Evolutionary conservation across 2,888 invertebrate genomes (phyloP), one percentile per base, ranked within the genome.

Genomic region (Synergus itoensis): DNA sequence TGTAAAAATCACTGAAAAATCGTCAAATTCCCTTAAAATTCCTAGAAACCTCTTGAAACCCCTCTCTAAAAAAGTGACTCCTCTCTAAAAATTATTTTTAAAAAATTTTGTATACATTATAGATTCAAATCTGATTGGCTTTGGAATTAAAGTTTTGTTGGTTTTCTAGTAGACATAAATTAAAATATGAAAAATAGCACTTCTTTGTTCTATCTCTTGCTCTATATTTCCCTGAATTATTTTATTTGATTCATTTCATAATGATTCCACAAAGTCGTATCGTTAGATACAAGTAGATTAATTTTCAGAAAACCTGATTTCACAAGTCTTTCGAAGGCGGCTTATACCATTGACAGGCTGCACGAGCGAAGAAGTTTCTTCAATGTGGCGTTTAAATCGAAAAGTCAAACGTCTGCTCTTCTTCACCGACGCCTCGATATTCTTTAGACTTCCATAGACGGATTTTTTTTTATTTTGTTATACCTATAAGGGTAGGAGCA

Each of bases 321-420:
- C 48, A 48, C 69, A 69, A 69, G 69, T 67, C 65, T 65, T 41
- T 21, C 48, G 45, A 67, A 69, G 45, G 53, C 69, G 65, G 53
- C 53, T 48, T 36, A 18, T 36, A 18, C 36, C 53, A 36, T 73
- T 73, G 73, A 73, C 73, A 73, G 73, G 73, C 73, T 73, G 73
- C 73, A 73, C 73, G 73, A 73, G 73, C 73, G 73, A 73, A 73
- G 73, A 36, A 73, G 53, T 73, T 73, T 73, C 73, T 73, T 73
- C n/a, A 53, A 73, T 73, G 73, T 73, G 73, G 73, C 73, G 73
- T 73, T 73, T 73, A 73, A 36, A 73, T 73, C 73, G 73, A 73
- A 73, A 73, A 73, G 73, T 57, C 40, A 73, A 73, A 57, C 48
- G 73, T 73, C 73, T 73, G 73, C 73, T 73, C 53, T 73, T 73